Evolutionary conservation across 2,113 vertebrate genomes (phyloP), one percentile per base, ranked within the genome.

Genomic region (Xiphias gladius): DNA sequence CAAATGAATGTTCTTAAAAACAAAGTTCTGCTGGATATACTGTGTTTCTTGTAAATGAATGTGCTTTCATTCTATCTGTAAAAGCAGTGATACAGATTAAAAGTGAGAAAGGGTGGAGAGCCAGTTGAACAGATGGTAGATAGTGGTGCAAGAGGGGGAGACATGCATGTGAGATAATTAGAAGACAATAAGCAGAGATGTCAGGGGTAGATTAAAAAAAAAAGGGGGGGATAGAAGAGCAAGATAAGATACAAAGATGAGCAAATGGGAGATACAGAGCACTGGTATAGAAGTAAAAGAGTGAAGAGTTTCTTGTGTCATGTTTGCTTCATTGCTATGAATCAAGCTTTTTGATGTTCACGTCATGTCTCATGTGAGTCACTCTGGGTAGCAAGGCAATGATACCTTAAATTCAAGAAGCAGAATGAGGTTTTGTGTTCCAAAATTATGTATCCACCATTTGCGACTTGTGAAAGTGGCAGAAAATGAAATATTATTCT

Each of bases 141-240:
- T 73, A 28, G 79, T 37, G 55, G 17, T 62, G 57, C 37, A 73
- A 64, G 30, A 66, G 37, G 32, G 71, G 2, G 35, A 72, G 35
- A 54, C 22, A 46, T 75, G 64, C 37, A 68, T 65, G 55, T 76
- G 67, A 88, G 74, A 86, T 76, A 83, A 91, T 88, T 88, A 73
- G 57, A 88, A n/a, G 58, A 79, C 37, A 28, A 7, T 37, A 76
- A 41, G 46, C 76, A 83, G 26, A 73, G 84, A 88, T 87, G 80
- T 72, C 35, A 62, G 62, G 12, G n/a, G 20, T 1, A 81, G 85
- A 89, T 78, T 35, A 35, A 35, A 39, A 39, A 39, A 39, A 72
- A 68, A 19, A 32, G 72, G 74, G 72, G 72, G 74, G 72, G 78
- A 82, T 59, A 79, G 70, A 39, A 10, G 58, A 58, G 46, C 7